Evolutionary conservation across 2,797 vertebrate species (phyloP), one percentile per base, ranked within the genome.

Genomic region (Phrynocephalus vlangalii): DNA sequence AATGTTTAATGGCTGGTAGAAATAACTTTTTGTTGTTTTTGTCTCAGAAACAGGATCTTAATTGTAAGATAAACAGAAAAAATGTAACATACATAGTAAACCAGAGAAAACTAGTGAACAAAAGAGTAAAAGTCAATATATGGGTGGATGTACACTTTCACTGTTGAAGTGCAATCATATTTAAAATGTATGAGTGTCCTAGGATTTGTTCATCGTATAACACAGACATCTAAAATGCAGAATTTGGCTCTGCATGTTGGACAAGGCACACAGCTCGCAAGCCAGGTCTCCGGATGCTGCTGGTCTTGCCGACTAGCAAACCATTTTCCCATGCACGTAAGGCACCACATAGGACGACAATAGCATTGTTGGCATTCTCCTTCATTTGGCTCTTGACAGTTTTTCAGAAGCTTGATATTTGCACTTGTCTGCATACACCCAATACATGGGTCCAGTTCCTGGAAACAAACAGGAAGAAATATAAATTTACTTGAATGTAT

Each of bases 341-440:
- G 95, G 92, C 99, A 99, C 99, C 98, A 99, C 99, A 99, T 99
- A 77, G 99, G 99, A 28, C 98, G 97, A 90, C 99, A 99, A 94
- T 97, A 97, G 92, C 99, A 99, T 86, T 96, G 97, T 94, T 98
- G 98, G 90, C 99, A 99, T 8, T 97, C 98, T 0, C 97, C 97
- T 71, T 97, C 96, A 0, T 94, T 91, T 0, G 93, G 96, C 63
- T 96, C 95, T 76, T 94, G 96, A 88, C 99, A 99, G n/a, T 97
- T 97, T 89, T 97, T 96, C 93, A 99, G 81, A 85, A 99, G 96
- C 93, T 99, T 99, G 90, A 97, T 96, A 60, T 95, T 97, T 66
- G 99, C 98, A 0, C 89, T 96, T 0, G 95, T 96, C 95, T 99
- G 98, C 98, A 99, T 99, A 20, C 98, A 99, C 84, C 98, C 98